These are phyloP conservation scores for Echinarachnius parma DNA, from an alignment of 53 echinoderm and acorn worm species.

Conservation along the genomic window DNA sequence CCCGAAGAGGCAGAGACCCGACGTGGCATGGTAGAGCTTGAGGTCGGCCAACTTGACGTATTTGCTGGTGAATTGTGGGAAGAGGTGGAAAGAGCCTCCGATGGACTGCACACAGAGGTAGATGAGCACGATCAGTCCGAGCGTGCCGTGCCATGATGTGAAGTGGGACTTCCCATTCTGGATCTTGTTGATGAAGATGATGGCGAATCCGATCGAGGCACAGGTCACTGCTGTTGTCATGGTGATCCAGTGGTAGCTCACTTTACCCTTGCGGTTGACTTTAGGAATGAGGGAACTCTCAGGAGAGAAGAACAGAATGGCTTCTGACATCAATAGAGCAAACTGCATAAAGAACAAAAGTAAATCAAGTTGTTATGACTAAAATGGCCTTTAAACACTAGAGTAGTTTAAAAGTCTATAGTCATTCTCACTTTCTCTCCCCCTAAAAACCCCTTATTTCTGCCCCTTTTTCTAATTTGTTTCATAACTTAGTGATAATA, in stretches of 20 bases:
- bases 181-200: constrained; percentile 79
- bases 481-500: no score
- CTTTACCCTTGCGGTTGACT: constrained; percentile 72
- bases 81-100: constrained; percentile 67
- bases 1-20: constrained; percentile 78
- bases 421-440: no score
- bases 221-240: constrained; percentile 76
- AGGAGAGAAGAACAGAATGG: constrained; percentile 87
- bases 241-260: constrained; percentile 92
- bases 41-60: constrained; percentile 71
- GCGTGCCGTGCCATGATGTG: constrained; percentile 83
- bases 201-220: constrained; percentile 63
- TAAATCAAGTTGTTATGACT: no score
- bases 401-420: no score
- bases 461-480: no score
- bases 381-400: no score
- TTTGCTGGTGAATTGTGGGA: constrained; percentile 64
- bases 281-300: constrained; percentile 89
- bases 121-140: constrained; percentile 69
- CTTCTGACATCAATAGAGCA: constrained; percentile 90
- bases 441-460: no score
- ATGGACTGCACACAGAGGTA: constrained; percentile 71
- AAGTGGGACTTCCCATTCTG: constrained; percentile 68
- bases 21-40: constrained; percentile 95
- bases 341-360: constrained; percentile 60